Base-by-base conservation (phyloP, 2,888 invertebrate genomes). In the Automeris io region DNA sequence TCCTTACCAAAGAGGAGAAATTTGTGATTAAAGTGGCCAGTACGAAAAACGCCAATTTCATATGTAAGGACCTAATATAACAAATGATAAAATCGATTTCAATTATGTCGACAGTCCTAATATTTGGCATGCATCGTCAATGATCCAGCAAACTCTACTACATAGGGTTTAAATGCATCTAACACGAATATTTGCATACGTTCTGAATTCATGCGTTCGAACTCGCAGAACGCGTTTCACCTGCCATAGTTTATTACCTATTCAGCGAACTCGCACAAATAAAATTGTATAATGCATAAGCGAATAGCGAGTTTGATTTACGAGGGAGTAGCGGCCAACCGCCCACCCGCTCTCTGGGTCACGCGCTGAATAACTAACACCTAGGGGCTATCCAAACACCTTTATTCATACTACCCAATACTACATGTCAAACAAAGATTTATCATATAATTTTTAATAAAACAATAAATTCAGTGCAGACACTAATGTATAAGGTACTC, bases 281-380 rank as follows among this genome's bases (percentile, higher is more conserved):
- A 87, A 87, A 86, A 87, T 85, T 87, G 83, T 87, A 85, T 86
- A 87, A 86, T 87, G 82, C 79, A 87, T 85, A 86, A 81, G 82
- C 85, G 82, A 81, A 81, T 79, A 78, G 81, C 73, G 78, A 77
- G 82, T 85, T 82, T 86, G 86, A 87, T 86, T 87, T 87, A 87
- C 80, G 83, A 76, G 72, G 63, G 68, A 54, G 66, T 66, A 53
- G 60, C 55, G 66, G 64, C 66, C 61, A 67, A 51, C 60, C 59
- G 64, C 54, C 60, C 54, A 43, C 50, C 51, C 54, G 16, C 37
- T 24, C 12, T 50, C 37, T 47, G 48, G 67, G 75, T 71, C 79
- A 68, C 77, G 81, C 57, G 68, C 58, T 79, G 85, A 85, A 85
- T 87, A 81, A 83, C 82, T 83, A 81, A 83, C 78, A 70, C 56